Conservation (phyloP, 2,797 vertebrate species). For the Macroramphosus scolopax region DNA sequence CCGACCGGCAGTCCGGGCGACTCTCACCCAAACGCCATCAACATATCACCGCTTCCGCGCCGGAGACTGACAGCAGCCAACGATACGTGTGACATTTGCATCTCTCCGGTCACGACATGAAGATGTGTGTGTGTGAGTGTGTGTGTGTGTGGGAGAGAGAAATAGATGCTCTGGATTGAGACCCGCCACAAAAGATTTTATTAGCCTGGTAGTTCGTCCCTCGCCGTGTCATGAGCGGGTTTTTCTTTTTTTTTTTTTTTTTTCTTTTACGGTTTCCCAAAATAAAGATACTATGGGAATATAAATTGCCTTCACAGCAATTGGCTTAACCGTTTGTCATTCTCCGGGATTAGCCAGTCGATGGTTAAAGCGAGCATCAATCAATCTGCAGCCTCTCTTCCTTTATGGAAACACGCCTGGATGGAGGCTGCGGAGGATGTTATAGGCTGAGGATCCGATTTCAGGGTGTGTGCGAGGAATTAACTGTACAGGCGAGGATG, state of each 20-base stretch:
- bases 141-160: conserved; percentile 2
- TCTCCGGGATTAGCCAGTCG: conserved; percentile 69
- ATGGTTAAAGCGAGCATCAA: conserved; percentile 74
- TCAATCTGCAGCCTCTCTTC: conserved; percentile 56
- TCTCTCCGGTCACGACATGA: conserved; percentile 71
- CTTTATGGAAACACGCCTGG: conserved; percentile 51
- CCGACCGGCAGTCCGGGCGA: conserved; percentile 12
- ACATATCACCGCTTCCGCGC: conserved; percentile 47
- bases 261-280: conserved; percentile 60
- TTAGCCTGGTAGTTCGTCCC: conserved; percentile 57
- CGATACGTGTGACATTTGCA: conserved; percentile 65
- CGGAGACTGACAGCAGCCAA: conserved; percentile 44
- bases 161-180: conserved; percentile 36
- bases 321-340: conserved; percentile 73
- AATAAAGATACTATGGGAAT: conserved; percentile 72
- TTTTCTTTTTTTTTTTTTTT: too few species aligned
- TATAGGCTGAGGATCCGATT: conserved; percentile 46
- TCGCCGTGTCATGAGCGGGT: conserved; percentile 53
- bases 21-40: conserved; percentile 57
- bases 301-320: conserved; percentile 66
- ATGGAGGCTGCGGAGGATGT: conserved; percentile 54
- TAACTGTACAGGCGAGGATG: too few species aligned
- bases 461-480: conserved; percentile 44
- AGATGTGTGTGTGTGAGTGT: conserved; percentile 2
- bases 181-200: conserved; percentile 52